Evolutionary conservation across 1,140 invertebrate species (phyloP), one percentile per base, ranked within the genome.

Genomic region (Mamestra configurata): DNA sequence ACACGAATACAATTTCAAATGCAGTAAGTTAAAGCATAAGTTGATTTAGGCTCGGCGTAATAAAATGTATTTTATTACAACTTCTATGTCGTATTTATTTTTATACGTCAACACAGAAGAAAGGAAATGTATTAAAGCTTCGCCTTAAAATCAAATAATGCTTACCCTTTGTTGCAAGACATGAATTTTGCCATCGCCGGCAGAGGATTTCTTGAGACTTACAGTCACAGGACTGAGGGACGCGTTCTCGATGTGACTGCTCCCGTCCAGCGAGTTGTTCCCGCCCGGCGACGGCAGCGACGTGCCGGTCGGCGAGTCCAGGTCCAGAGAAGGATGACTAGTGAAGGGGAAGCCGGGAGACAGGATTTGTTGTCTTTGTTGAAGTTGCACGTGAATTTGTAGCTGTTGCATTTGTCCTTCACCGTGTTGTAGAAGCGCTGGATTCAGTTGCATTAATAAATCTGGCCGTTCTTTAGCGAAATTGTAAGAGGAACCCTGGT

Each of bases 101-200:
- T 35, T 77, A 68, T 10, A 82, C 71, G 81, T 90, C 84, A 87
- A 95, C 89, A 89, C 82, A 82, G 83, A 91, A 92, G 80, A 89
- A 77, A 86, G 83, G 83, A 88, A 89, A 85, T 77, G 71, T 85
- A 87, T 84, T 77, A 89, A 93, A 95, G 95, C 95, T 95, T 95
- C 92, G 95, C 95, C 95, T 95, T 92, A 92, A 92, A 95, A 95
- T 95, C 94, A 95, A 95, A 88, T 92, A 92, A 95, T 95, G 96
- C 97, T 98, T 97, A 98, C 97, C 97, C 97, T 97, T 95, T 97
- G 97, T 94, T 98, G 97, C 88, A 98, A 96, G 93, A 97, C 96
- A 95, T 97, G 96, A 90, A 98, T 96, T 95, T 97, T 97, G 95
- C 96, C 96, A 95, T 97, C 96, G 91, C 84, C 91, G 95, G 87